Evolutionary conservation across 2,113 vertebrate genomes (phyloP), one percentile per base, ranked within the genome.

Genomic region (Psettodes erumei): DNA sequence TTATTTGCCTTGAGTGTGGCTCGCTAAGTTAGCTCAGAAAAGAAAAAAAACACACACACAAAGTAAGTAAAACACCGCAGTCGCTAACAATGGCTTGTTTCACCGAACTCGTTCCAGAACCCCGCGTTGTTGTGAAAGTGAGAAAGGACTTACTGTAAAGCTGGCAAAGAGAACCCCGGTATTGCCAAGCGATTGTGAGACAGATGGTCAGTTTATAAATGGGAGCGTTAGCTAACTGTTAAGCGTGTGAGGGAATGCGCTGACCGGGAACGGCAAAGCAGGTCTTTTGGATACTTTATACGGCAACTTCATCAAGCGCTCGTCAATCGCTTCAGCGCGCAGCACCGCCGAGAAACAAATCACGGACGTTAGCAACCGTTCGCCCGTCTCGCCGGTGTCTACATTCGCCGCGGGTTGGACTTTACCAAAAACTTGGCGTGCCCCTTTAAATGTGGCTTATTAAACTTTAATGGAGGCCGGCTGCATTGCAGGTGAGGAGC

Each of bases 141-240:
- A 81, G 85, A 90, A 88, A 83, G 89, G 79, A 73, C 84, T 89
- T 83, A 82, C 56, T 81, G 76, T 91, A 87, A 89, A 91, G 86
- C 84, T 87, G 89, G 84, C 84, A 75, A 27, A 76, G 65, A 69
- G 54, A 69, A 51, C 32, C 25, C 2, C 4, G 38, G 51, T 50
- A 50, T 67, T 78, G 85, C 88, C 90, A 88, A 86, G 82, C 64
- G 73, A 88, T 84, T 75, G 73, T 68, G 83, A 73, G 88, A 76
- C 89, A 92, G 91, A 90, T 92, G 88, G 89, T 89, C 75, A 79
- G 73, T 86, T 88, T 88, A 64, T 84, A 75, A 85, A 79, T 75
- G 70, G 80, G 42, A 83, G 75, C 78, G 81, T 86, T 82, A 28
- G 58, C n/a, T 27, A 19, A 71, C 23, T 27, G 16, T 51, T 45